Conservation (phyloP, 2,797 vertebrate species). For the Parauchenoglanis ngamensis region DNA sequence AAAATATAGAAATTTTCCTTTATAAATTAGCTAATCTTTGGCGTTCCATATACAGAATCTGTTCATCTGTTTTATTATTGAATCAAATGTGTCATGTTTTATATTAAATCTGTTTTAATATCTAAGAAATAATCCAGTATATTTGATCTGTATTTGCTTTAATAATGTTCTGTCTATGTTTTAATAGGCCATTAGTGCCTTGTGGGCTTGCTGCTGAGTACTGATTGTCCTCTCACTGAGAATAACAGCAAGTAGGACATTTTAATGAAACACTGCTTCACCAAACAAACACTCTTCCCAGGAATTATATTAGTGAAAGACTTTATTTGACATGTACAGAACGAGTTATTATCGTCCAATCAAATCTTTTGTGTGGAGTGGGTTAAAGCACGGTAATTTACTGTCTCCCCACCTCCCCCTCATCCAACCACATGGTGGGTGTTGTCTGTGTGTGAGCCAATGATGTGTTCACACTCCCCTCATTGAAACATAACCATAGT, state of each 20-base stretch:
- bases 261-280: neutral
- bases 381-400: conserved; percentile 48
- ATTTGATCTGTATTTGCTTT: no score
- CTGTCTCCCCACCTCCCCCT: conserved; percentile 39
- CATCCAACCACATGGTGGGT: conserved; percentile 57
- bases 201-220: neutral
- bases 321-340: neutral
- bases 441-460: conserved; percentile 61
- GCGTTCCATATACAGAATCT: neutral
- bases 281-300: neutral
- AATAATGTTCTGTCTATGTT: neutral
- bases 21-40: neutral
- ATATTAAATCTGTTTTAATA: neutral
- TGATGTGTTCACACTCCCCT: conserved; percentile 42
- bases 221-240: neutral
- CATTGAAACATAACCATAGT: conserved; percentile 59
- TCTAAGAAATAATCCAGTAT: neutral
- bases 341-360: neutral
- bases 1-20: neutral
- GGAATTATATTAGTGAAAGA: conserved; percentile 5
- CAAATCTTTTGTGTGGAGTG: neutral
- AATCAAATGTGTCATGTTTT: neutral
- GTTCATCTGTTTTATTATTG: neutral
- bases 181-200: neutral
- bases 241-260: neutral